phyloP scores from a whole-genome alignment of 2,797 vertebrate species.

The Mycteria americana region DNA sequence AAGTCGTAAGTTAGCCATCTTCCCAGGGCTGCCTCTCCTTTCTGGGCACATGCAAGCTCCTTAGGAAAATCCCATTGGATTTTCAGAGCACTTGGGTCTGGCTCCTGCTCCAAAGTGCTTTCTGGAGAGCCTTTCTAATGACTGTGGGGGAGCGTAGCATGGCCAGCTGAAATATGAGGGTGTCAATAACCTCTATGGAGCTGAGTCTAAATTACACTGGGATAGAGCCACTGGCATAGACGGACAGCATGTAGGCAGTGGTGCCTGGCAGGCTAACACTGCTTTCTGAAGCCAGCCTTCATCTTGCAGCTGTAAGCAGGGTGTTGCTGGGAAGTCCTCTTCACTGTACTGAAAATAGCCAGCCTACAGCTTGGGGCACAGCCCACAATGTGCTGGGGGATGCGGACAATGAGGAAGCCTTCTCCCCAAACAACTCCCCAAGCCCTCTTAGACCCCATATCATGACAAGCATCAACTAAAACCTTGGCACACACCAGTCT shows the following conservation, averaged over 20 bases:
- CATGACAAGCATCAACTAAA: neutral
- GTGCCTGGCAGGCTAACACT: neutral
- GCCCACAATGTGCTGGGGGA: neutral
- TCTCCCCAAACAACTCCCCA: neutral
- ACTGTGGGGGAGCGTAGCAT: neutral
- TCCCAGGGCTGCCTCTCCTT: neutral
- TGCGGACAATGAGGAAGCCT: neutral
- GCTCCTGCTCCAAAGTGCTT: neutral
- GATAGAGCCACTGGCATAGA: neutral
- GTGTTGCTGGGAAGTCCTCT: neutral
- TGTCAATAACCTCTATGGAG: neutral
- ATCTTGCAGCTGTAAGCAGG: neutral
- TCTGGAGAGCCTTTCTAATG: neutral
- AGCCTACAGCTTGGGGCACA: rapidly evolving
- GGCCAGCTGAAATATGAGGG: neutral
- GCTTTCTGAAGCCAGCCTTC: neutral
- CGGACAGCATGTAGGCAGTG: neutral
- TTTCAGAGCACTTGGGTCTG: neutral
- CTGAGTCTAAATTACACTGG: neutral
- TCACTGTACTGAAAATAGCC: neutral
- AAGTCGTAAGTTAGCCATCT: neutral
- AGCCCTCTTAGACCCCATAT: too few species aligned
- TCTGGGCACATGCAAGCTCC: neutral
- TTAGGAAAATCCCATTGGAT: neutral
- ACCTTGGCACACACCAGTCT: neutral